Conservation (phyloP, 2,888 invertebrate species). For the Erannis defoliaria region DNA sequence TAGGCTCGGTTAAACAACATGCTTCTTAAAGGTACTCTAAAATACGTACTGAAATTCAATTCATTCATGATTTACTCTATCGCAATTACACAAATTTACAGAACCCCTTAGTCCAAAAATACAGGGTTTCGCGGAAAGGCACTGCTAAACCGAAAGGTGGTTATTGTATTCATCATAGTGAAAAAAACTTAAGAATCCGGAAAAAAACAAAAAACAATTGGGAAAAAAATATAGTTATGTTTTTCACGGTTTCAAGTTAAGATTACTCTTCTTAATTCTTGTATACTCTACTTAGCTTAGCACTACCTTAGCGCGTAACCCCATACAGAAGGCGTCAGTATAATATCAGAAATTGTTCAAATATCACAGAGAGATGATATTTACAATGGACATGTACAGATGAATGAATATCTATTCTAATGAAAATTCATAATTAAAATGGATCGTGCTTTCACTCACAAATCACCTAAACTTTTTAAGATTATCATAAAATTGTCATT, state of each 20-base stretch:
- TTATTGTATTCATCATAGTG: too few species aligned
- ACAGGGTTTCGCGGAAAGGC: too few species aligned
- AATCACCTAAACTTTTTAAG: slow-evolving; percentile 5
- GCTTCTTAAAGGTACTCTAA: not conserved
- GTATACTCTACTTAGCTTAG: too few species aligned
- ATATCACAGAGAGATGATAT: slow-evolving; percentile 63
- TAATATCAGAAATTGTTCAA: slow-evolving; percentile 32
- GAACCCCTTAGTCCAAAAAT: not conserved
- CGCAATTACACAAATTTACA: not conserved
- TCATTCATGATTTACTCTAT: not conserved
- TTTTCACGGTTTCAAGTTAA: too few species aligned
- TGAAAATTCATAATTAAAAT: slow-evolving; percentile 7
- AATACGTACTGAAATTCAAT: not conserved
- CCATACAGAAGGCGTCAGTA: too few species aligned
- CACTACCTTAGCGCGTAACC: too few species aligned
- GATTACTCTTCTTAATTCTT: too few species aligned
- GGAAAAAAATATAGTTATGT: too few species aligned
- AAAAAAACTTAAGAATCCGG: too few species aligned
- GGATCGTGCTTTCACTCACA: slow-evolving; percentile 10
- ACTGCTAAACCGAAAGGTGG: too few species aligned
- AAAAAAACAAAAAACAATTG: too few species aligned
- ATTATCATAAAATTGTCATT: slow-evolving; percentile 29
- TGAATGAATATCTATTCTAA: slow-evolving; percentile 9
- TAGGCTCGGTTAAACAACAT: not conserved
- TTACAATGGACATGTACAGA: slow-evolving; percentile 50